Conservation (phyloP, 2,888 invertebrate genomes). For the Dusona sp. region DNA sequence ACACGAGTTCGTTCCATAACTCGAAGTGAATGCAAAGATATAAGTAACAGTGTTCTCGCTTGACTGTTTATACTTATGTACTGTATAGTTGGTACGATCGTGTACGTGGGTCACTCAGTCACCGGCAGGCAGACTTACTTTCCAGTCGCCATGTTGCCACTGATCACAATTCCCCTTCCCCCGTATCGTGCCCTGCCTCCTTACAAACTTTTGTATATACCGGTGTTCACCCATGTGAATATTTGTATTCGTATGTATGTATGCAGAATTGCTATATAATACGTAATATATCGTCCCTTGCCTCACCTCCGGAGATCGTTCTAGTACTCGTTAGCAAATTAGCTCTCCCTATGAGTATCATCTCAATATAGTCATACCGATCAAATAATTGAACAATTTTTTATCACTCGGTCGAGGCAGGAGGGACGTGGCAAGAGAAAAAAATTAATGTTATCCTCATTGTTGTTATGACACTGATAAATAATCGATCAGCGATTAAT, state of each 20-base stretch:
- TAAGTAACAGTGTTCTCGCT: constrained; percentile 30
- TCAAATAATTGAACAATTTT: constrained; percentile 14
- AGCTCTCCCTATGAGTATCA: constrained; percentile 19
- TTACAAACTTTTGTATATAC: not conserved
- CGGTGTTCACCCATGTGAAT: not conserved
- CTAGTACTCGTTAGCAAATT: constrained; percentile 29
- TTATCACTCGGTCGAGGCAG: constrained; percentile 12
- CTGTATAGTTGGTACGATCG: constrained; percentile 22
- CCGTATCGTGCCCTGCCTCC: constrained; percentile 54
- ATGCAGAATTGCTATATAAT: constrained; percentile 22
- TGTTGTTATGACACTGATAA: not conserved
- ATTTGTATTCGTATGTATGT: not conserved
- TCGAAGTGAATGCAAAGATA: constrained; percentile 42
- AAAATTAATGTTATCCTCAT: not conserved
- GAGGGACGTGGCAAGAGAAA: not conserved
- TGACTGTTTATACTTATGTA: constrained; percentile 18
- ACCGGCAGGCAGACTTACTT: constrained; percentile 77
- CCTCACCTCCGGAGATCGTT: constrained; percentile 18
- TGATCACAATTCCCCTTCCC: constrained; percentile 67
- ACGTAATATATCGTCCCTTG: constrained; percentile 39
- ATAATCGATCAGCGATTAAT: not conserved
- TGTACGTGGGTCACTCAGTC: constrained; percentile 79
- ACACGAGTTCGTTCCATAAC: constrained; percentile 25
- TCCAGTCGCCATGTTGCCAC: constrained; percentile 78
- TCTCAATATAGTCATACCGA: constrained; percentile 27